A percentile compares a stretch with the other conserved stretches of the same genome.
These are phyloP conservation scores for Halocaridina rubra DNA, from an alignment of 2,888 invertebrate genomes.

Conservation along the genomic window DNA sequence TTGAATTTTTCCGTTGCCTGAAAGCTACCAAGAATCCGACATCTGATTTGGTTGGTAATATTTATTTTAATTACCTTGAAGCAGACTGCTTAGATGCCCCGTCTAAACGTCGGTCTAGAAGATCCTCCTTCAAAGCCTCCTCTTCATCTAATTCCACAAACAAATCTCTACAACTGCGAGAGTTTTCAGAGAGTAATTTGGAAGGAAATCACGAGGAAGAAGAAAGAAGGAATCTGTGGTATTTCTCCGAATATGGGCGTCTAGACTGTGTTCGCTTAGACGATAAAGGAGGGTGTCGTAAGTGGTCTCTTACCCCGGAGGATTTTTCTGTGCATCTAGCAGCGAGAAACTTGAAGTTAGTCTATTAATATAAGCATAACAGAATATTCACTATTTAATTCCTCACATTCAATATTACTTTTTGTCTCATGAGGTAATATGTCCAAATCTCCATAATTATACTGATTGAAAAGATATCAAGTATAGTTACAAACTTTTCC, in stretches of 20 bases:
- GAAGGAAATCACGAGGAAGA: too few species aligned
- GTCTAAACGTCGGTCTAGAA: not conserved
- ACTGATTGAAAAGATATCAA: too few species aligned
- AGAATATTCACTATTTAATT: too few species aligned
- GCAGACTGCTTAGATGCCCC: not conserved
- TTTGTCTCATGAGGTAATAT: too few species aligned
- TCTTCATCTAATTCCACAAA: not conserved
- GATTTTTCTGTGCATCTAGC: not conserved
- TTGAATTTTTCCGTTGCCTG: conserved; percentile 3
- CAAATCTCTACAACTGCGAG: too few species aligned
- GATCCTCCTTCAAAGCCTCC: not conserved
- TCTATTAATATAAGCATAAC: too few species aligned
- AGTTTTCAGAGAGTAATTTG: too few species aligned
- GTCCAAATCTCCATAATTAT: too few species aligned
- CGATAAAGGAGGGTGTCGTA: not conserved
- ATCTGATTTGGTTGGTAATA: not conserved
- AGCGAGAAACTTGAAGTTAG: too few species aligned
- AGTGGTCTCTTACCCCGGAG: not conserved
- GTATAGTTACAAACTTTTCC: too few species aligned
- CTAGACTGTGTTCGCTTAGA: not conserved
- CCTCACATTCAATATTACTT: too few species aligned
- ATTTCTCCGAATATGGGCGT: not conserved
- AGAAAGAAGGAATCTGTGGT: too few species aligned
- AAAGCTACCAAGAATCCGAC: not conserved
- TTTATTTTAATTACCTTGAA: conserved; percentile 1